phyloP scores from a whole-genome alignment of 2,113 vertebrate genomes.

The Chionis minor region DNA sequence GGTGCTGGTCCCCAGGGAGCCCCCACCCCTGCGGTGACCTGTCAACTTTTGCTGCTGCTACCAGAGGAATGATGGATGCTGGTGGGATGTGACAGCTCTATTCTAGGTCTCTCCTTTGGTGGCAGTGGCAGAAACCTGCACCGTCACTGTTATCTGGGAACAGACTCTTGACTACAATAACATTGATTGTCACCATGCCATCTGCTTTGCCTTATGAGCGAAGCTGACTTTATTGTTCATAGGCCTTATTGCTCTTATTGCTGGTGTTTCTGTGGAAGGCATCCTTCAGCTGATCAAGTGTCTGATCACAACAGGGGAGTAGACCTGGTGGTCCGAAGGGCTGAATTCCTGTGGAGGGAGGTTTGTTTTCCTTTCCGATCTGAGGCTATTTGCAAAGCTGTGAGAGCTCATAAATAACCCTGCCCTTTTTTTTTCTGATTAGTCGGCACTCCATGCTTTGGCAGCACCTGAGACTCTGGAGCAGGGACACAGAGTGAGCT shows the following conservation, averaged over 20 bases:
- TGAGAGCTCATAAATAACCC: background rate
- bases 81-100: background rate
- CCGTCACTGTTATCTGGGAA: background rate
- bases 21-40: background rate
- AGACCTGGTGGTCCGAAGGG: background rate
- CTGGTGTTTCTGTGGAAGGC: background rate
- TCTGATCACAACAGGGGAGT: rapidly evolving
- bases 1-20: rapidly evolving
- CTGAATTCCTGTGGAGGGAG: background rate
- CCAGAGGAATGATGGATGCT: rapidly evolving
- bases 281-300: background rate
- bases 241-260: background rate
- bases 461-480: background rate
- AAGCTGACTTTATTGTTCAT: background rate
- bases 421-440: background rate
- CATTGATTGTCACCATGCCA: rapidly evolving
- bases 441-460: background rate
- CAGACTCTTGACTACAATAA: background rate
- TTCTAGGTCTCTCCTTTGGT: background rate
- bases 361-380: background rate
- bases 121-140: background rate
- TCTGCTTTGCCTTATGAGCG: background rate
- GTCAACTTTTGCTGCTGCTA: background rate
- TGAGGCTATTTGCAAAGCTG: background rate
- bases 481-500: background rate